Conservation (phyloP, 2,888 invertebrate species). For the Cantharis flavilabris region DNA sequence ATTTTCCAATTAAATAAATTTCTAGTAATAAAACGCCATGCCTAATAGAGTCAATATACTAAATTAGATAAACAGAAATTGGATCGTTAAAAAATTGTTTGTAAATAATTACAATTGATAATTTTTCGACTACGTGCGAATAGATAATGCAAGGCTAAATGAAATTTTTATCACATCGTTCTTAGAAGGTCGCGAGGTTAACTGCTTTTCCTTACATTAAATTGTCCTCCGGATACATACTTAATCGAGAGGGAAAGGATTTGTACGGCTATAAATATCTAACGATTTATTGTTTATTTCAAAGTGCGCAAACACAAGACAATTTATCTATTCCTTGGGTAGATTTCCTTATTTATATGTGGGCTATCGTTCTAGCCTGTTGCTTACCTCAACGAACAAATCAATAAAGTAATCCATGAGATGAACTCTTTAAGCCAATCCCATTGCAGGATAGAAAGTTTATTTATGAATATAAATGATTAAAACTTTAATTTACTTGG, state of each 20-base stretch:
- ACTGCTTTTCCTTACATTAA: background rate
- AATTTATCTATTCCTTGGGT: background rate
- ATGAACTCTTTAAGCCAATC: conserved; percentile 22
- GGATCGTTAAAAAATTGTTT: background rate
- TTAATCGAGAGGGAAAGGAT: background rate
- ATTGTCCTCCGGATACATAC: background rate
- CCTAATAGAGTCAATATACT: background rate
- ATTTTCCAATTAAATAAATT: background rate
- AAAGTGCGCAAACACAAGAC: background rate
- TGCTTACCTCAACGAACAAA: conserved; percentile 12
- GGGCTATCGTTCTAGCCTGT: background rate
- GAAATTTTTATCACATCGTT: background rate
- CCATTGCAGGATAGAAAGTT: conserved; percentile 26
- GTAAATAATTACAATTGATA: background rate
- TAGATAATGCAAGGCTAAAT: background rate
- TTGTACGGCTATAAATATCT: background rate
- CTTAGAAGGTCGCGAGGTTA: background rate
- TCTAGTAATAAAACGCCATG: background rate
- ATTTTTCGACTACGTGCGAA: background rate
- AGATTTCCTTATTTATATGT: background rate
- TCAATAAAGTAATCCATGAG: conserved; percentile 31
- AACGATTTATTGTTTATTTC: background rate
- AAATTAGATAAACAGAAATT: background rate
- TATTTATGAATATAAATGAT: conserved; percentile 35
- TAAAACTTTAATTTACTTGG: background rate